These are phyloP conservation scores for Actinernus sp. DNA, from an alignment of 92 coral and sea anemone species.

Conservation along the genomic window DNA sequence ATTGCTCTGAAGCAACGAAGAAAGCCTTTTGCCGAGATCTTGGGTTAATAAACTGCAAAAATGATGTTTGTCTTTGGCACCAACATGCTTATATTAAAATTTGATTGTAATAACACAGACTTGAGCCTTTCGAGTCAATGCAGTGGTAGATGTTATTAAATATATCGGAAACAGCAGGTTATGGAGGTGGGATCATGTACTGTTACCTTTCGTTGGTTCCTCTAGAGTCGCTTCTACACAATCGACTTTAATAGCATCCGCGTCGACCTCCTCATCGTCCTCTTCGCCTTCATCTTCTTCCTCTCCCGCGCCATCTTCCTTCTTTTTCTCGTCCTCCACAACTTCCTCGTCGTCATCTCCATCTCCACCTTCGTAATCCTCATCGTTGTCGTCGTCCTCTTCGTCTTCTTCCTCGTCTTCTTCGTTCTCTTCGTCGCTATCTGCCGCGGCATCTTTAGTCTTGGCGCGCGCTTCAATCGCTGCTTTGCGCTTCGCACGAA, in stretches of 20 bases:
- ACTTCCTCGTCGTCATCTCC: constrained; percentile 82
- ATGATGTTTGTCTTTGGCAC: no score
- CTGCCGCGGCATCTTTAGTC: constrained; percentile 70
- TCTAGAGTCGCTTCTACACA: constrained; percentile 63
- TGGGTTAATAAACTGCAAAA: no score
- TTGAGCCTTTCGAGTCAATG: no score
- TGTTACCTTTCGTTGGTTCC: constrained; percentile 55
- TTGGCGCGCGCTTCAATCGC: constrained; percentile 87
- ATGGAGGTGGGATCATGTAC: no score
- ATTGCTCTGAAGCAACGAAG: no score
- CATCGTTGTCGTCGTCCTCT: constrained; percentile 81
- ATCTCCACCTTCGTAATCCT: constrained; percentile 71
- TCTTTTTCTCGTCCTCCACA: constrained; percentile 73
- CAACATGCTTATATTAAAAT: no score
- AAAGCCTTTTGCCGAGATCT: no score
- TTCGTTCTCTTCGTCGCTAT: constrained; percentile 79
- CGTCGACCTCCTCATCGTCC: constrained; percentile 76
- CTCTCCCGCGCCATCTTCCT: constrained; percentile 70
- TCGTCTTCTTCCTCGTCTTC: constrained; percentile 72
- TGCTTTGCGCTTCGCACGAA: constrained; percentile 79
- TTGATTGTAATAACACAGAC: no score
- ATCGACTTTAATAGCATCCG: constrained; percentile 75
- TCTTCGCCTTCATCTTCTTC: constrained; percentile 67
- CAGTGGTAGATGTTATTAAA: no score
- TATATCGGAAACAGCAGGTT: no score